Conservation (phyloP, 1,140 invertebrate genomes). For the Apis florea region DNA sequence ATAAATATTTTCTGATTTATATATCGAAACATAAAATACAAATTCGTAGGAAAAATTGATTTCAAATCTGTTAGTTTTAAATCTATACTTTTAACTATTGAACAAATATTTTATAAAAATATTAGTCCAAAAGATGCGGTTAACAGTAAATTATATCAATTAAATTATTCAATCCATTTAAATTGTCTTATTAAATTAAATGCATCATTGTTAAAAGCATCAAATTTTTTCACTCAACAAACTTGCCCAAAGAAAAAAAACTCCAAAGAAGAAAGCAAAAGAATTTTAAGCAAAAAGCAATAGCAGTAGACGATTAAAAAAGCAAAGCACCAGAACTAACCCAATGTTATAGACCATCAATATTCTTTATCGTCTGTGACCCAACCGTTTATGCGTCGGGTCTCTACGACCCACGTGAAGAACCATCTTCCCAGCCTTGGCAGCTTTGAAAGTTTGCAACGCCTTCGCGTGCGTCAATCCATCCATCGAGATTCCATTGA, state of each 20-base stretch:
- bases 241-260: not conserved
- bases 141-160: too few species aligned
- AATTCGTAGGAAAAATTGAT: not conserved
- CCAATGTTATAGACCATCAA: conserved; percentile 61
- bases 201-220: too few species aligned
- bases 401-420: conserved; percentile 82
- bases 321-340: conserved; percentile 71
- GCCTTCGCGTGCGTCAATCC: conserved; percentile 85
- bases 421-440: conserved; percentile 84
- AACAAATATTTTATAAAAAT: too few species aligned
- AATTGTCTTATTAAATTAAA: too few species aligned
- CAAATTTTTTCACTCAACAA: too few species aligned
- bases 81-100: not conserved
- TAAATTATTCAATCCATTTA: too few species aligned
- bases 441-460: conserved; percentile 83
- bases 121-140: too few species aligned
- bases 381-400: conserved; percentile 76
- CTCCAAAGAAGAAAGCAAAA: not conserved
- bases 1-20: conserved; percentile 7
- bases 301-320: conserved; percentile 56
- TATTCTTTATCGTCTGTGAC: conserved; percentile 57
- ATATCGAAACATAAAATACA: not conserved
- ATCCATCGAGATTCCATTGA: conserved; percentile 83
- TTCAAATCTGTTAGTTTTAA: not conserved
- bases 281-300: not conserved